Evolutionary conservation across 2,113 vertebrate genomes (phyloP).

Genomic region (Pica pica): DNA sequence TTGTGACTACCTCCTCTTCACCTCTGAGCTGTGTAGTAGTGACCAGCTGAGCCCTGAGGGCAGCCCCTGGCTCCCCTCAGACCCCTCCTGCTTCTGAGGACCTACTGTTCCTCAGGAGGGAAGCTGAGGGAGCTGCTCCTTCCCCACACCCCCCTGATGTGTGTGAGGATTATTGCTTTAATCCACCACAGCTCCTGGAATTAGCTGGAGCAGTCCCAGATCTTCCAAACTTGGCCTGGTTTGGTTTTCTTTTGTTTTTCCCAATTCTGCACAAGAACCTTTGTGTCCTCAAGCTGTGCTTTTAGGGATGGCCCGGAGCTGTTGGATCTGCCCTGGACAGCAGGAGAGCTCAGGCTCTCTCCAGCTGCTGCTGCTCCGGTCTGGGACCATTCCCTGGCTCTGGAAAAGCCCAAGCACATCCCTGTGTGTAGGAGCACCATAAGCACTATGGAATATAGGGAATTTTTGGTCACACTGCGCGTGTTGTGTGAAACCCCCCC

Average conservation of each 20-base stretch:
- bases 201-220: not conserved
- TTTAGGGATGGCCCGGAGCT: not conserved
- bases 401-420: not conserved
- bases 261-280: not conserved
- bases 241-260: rapidly evolving
- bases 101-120: not conserved
- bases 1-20: not conserved
- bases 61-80: not conserved
- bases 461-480: rapidly evolving
- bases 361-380: not conserved
- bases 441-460: not conserved
- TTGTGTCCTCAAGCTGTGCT: not conserved
- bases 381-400: not conserved
- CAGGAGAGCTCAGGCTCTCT: not conserved
- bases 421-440: not conserved
- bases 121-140: not conserved
- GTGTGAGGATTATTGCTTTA: not conserved
- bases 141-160: not conserved
- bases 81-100: rapidly evolving
- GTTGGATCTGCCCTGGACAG: not conserved
- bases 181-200: not conserved
- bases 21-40: not conserved
- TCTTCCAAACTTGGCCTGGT: not conserved
- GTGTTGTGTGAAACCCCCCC: not conserved
- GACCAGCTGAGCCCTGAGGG: not conserved